These are phyloP conservation scores for Prochilodus magdalenae DNA, from an alignment of 2,113 vertebrate genomes.

Conservation along the genomic window DNA sequence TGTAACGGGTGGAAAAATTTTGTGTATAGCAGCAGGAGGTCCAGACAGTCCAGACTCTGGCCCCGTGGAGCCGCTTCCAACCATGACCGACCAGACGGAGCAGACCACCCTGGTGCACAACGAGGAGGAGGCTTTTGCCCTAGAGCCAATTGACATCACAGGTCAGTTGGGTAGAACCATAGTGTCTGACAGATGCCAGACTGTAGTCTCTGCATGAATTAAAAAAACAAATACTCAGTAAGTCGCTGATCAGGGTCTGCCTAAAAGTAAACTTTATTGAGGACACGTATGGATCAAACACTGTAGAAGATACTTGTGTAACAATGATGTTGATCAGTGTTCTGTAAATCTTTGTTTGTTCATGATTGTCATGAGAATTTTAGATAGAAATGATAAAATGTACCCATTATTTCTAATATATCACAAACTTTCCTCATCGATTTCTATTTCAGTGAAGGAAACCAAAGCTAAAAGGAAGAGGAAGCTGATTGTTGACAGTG, in stretches of 20 bases:
- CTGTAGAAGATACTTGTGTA: not conserved
- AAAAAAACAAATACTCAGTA: too few relatives aligned
- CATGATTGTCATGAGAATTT: not conserved
- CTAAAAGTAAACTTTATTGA: too few relatives aligned
- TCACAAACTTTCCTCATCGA: too few relatives aligned
- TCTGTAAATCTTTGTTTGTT: not conserved
- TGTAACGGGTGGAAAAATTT: not conserved
- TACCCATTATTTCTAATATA: not conserved
- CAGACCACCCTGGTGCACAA: conserved; percentile 97
- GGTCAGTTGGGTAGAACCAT: conserved; percentile 75
- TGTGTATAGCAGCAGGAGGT: conserved; percentile 71
- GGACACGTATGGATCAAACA: not conserved
- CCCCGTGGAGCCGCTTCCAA: conserved; percentile 90
- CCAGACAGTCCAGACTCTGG: conserved; percentile 96
- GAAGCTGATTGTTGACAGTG: conserved; percentile 98
- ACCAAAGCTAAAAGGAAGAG: conserved; percentile 99
- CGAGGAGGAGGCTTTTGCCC: conserved; percentile 96
- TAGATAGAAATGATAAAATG: not conserved
- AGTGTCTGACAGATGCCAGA: not conserved
- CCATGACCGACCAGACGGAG: conserved; percentile 90
- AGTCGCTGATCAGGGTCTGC: too few relatives aligned
- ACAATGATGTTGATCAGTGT: not conserved
- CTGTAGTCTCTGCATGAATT: not conserved
- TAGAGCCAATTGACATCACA: conserved; percentile 98
- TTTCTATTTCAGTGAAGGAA: conserved; percentile 87